phyloP scores from a whole-genome alignment of 2,113 vertebrate genomes.

The Pelecanoides urinatrix region DNA sequence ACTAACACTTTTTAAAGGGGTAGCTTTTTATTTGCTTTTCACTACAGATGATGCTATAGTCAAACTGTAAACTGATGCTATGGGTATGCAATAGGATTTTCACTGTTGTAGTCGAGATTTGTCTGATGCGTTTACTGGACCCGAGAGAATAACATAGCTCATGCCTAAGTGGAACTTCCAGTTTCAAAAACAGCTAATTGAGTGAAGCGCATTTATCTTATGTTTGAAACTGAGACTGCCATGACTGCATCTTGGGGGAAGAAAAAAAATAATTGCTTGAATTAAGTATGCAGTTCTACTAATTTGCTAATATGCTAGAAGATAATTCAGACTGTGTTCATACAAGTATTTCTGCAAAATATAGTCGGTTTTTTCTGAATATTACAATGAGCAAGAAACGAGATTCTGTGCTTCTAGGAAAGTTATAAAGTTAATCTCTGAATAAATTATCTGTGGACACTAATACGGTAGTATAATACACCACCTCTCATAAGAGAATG shows the following conservation, averaged over 20 bases:
- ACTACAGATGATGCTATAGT: background rate
- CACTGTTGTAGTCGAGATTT: background rate
- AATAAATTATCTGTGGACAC: background rate
- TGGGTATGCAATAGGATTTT: background rate
- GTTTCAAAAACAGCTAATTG: background rate
- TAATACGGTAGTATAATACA: background rate
- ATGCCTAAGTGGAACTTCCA: background rate
- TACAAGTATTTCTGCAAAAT: background rate
- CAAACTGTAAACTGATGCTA: background rate
- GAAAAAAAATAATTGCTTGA: background rate
- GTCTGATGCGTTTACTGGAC: background rate
- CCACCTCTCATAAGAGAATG: background rate
- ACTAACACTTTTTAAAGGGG: background rate
- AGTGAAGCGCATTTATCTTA: background rate
- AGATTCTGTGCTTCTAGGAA: background rate
- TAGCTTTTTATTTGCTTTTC: background rate
- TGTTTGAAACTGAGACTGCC: background rate
- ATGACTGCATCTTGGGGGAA: background rate
- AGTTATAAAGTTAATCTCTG: background rate
- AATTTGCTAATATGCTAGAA: background rate
- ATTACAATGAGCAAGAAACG: background rate
- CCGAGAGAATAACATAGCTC: background rate
- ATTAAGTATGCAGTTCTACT: background rate
- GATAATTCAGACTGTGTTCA: background rate
- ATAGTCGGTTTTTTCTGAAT: background rate